phyloP scores from a whole-genome alignment of 2,113 vertebrate genomes.

The Rhegmatorhina hoffmannsi region DNA sequence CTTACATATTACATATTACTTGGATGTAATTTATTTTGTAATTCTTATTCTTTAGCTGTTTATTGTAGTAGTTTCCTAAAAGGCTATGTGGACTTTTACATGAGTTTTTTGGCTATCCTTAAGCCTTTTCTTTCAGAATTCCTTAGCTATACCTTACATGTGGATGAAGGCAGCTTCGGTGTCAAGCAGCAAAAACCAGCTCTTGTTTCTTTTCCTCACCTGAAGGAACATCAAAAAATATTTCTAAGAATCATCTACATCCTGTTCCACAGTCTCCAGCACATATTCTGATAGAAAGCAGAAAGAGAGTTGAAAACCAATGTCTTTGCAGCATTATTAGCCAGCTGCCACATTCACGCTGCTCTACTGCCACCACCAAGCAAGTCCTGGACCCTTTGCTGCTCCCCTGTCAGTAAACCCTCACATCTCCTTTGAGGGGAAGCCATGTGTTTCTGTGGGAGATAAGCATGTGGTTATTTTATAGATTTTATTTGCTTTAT shows the following conservation, averaged over 20 bases:
- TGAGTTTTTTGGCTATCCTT: neutral
- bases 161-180: neutral
- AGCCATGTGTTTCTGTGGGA: neutral
- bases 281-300: neutral
- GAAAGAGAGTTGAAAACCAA: neutral
- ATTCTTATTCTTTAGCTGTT: neutral
- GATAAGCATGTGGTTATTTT: neutral
- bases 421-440: neutral
- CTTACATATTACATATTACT: neutral
- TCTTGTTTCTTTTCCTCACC: neutral
- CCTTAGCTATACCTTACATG: neutral
- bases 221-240: neutral
- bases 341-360: neutral
- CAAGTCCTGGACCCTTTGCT: accelerated
- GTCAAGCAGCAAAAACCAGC: neutral
- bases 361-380: neutral
- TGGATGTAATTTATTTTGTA: neutral
- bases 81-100: neutral
- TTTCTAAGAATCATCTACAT: neutral
- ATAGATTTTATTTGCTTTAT: neutral
- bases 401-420: neutral
- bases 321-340: neutral
- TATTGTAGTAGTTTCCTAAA: neutral
- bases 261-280: neutral
- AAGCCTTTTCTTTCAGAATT: neutral